Percentiles rank a stretch among this genome's conserved stretches.
Evolutionary conservation across 2,797 vertebrate genomes (phyloP).

Genomic region (Simalia tracyae): DNA sequence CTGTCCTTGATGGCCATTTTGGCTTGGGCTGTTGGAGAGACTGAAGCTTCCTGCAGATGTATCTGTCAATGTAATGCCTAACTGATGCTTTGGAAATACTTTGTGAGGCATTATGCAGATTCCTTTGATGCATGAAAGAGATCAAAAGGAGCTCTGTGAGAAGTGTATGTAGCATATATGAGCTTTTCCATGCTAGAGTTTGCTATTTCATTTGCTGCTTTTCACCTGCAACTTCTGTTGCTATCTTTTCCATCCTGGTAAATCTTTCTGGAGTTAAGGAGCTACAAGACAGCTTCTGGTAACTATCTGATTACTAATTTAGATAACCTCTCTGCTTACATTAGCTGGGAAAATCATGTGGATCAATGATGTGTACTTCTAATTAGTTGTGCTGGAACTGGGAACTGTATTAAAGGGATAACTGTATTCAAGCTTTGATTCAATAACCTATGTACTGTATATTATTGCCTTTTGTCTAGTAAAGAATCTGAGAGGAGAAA

Average conservation of each 20-base stretch:
- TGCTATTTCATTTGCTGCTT: neutral
- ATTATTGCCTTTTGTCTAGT: neutral
- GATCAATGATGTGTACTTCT: neutral
- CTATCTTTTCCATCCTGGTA: neutral
- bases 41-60: neutral
- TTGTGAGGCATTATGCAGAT: neutral
- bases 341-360: neutral
- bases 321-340: neutral
- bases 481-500: neutral
- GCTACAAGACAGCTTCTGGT: neutral
- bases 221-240: neutral
- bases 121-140: neutral
- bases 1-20: neutral
- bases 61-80: neutral
- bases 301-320: conserved; percentile 1
- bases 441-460: neutral
- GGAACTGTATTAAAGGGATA: neutral
- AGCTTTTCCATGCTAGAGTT: neutral
- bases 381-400: neutral
- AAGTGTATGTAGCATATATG: neutral
- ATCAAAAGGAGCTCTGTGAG: neutral
- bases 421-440: neutral
- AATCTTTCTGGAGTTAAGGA: neutral
- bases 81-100: neutral
- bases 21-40: neutral